A percentile compares a stretch with the other conserved stretches of the same genome.
Evolutionary conservation across 2,888 invertebrate species (phyloP).

Genomic region (Neoascia interrupta): DNA sequence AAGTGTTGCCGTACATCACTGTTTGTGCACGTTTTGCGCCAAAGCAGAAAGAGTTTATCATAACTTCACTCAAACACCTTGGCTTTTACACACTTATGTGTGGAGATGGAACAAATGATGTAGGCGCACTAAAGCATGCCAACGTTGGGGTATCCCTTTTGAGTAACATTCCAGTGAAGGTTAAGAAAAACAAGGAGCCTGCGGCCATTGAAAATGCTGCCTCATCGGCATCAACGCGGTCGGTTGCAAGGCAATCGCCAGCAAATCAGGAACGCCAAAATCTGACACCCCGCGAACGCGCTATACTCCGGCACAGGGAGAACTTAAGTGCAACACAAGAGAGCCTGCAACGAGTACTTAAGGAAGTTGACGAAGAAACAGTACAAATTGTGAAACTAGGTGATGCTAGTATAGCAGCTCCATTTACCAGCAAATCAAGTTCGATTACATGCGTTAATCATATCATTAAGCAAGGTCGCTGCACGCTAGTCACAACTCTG

Average conservation of each 20-base stretch:
- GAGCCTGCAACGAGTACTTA: constrained; percentile 82
- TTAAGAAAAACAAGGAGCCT: constrained; percentile 71
- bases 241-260: constrained; percentile 51
- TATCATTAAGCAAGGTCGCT: constrained; percentile 99
- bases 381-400: constrained; percentile 95
- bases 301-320: constrained; percentile 76
- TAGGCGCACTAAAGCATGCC: constrained; percentile 98
- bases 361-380: constrained; percentile 93
- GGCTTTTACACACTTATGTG: constrained; percentile 98
- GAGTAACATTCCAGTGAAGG: constrained; percentile 87
- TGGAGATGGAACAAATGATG: constrained; percentile 99
- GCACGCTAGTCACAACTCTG: constrained; percentile 98
- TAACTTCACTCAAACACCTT: constrained; percentile 90
- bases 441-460: constrained; percentile 98
- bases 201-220: constrained; percentile 24
- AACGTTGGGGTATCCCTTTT: constrained; percentile 96
- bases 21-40: constrained; percentile 99
- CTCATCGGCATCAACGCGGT: constrained; percentile 18
- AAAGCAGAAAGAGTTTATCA: constrained; percentile 98
- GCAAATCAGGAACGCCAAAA: constrained; percentile 72
- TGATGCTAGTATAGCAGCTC: constrained; percentile 99
- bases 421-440: constrained; percentile 98
- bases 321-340: constrained; percentile 76
- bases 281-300: constrained; percentile 76
- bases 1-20: constrained; percentile 90